Base-by-base conservation (phyloP, 1,140 invertebrate species). In the Drosophila tani region DNA sequence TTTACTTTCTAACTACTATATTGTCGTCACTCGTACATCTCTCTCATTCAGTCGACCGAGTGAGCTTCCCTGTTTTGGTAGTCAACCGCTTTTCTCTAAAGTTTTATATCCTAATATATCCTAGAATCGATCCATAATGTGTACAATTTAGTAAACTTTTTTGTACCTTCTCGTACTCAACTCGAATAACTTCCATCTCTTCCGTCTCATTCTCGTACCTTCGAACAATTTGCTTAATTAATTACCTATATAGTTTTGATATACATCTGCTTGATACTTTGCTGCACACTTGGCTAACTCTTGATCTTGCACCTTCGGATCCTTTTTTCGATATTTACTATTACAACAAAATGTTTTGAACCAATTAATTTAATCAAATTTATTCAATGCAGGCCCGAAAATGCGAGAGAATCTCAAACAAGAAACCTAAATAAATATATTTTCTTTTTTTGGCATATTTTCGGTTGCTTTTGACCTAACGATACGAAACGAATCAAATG, bases 381-480 rank as follows among this genome's bases (percentile, higher is more conserved):
- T 79, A 79, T 79, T 69, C 75, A 79, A 79, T 63, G 76, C 76
- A 79, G 75, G 75, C 75, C 75, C 67, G 5, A 45, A 75, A 71
- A 64, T 62, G 58, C 65, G 75, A 79, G 58, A 76, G 58, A 62
- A 46, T 51, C 58, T 69, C 51, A 70, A 56, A 64, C 62, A 41
- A 62, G 55, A 76, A 70, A 67, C 53, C 32, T 55, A 35, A 79
- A 79, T 71, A 60, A 60, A 81, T 77, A 64, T 74, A 66, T 73
- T 85, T 65, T 79, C 76, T 29, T 29, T 29, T 84, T 88, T 87
- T 75, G 78, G 70, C 78, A 91, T 86, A 79, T 82, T 90, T 91
- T 91, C 75, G 79, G 79, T 90, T 90, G 82, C 85, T 91, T 91
- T 90, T 88, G 74, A 88, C 77, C 78, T 88, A 64, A 51, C 43